Percentiles rank a stretch among this genome's conserved stretches.
These are phyloP conservation scores for Coremacera marginata DNA, from an alignment of 2,888 invertebrate species.

Conservation along the genomic window DNA sequence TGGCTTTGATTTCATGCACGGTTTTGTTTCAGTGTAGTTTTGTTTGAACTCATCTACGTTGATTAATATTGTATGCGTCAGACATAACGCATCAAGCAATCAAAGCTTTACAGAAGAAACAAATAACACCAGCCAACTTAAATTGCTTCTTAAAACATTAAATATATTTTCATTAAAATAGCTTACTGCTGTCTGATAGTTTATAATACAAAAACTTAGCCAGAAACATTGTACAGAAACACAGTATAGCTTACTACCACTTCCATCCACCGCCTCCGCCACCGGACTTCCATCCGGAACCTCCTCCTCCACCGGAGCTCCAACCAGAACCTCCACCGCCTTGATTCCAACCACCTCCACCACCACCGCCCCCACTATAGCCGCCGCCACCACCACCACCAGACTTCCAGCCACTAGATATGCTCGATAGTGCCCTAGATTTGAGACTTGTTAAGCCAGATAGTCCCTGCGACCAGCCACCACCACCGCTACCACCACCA, in stretches of 20 bases:
- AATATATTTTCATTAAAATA: neutral
- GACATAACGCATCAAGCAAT: too few relatives aligned
- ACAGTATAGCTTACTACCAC: slow-evolving; percentile 37
- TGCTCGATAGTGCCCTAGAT: slow-evolving; percentile 25
- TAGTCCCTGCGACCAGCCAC: slow-evolving; percentile 42
- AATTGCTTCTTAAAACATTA: too few relatives aligned
- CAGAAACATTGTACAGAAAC: too few relatives aligned
- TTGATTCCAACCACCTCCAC: slow-evolving; percentile 37
- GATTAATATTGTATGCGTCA: too few relatives aligned
- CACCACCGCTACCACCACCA: slow-evolving; percentile 34
- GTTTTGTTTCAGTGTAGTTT: too few relatives aligned
- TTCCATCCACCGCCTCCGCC: slow-evolving; percentile 54
- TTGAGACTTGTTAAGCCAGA: slow-evolving; percentile 1
- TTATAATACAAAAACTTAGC: slow-evolving; percentile 28
- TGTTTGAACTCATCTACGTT: too few relatives aligned
- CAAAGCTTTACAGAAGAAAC: too few relatives aligned
- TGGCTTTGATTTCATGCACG: too few relatives aligned
- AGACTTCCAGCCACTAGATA: slow-evolving; percentile 54
- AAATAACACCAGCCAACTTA: too few relatives aligned
- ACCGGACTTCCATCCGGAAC: slow-evolving; percentile 54
- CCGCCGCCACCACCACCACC: slow-evolving; percentile 49
- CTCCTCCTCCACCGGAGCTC: slow-evolving; percentile 50
- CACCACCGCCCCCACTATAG: slow-evolving; percentile 45
- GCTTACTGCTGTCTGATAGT: neutral
- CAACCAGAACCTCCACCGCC: slow-evolving; percentile 35